Percentiles rank a stretch among this genome's conserved stretches.
Conservation (phyloP, 2,113 vertebrate genomes). For the Bubalus kerabau region DNA sequence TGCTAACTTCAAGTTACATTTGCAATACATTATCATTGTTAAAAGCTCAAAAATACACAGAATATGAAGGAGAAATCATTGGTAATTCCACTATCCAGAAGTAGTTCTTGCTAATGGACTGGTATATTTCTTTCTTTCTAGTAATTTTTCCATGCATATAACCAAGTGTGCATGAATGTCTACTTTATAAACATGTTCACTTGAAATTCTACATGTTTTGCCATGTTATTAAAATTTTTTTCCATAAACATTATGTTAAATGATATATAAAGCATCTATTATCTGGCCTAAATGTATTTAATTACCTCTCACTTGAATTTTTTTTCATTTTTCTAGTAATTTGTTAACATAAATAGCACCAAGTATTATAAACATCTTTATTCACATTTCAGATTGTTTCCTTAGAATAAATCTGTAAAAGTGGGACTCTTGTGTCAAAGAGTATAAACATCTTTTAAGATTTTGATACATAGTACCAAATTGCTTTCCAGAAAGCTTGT, state of each 20-base stretch:
- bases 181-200: background rate
- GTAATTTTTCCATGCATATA: background rate
- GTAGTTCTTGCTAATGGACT: background rate
- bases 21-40: background rate
- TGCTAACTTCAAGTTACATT: background rate
- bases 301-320: background rate
- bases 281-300: background rate
- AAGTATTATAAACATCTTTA: background rate
- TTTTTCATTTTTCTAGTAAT: background rate
- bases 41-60: background rate
- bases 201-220: slow-evolving; percentile 33
- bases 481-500: background rate
- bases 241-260: background rate
- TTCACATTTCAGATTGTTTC: background rate
- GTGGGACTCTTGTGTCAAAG: background rate
- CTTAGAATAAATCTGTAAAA: background rate
- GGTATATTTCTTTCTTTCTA: background rate
- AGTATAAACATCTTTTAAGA: background rate
- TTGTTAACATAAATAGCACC: background rate
- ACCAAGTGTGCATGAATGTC: background rate
- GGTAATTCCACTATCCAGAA: background rate
- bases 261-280: background rate
- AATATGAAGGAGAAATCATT: background rate
- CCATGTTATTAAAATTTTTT: background rate
- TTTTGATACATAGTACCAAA: background rate